Base-by-base conservation (phyloP, 2,888 invertebrate genomes). In the Zygogramma bicolorata region DNA sequence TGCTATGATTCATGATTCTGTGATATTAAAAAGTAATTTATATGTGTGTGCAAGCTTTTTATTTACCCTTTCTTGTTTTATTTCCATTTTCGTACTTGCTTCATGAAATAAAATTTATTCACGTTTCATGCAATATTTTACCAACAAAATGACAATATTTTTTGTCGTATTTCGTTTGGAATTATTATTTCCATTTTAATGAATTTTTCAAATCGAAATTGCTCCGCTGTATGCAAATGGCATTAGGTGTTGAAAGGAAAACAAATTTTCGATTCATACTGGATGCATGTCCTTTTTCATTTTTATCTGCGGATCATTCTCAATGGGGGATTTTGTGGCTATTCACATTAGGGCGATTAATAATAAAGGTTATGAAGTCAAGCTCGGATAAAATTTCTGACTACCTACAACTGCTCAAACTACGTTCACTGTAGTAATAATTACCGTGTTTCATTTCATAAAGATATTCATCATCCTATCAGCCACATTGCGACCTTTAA, bases 1-100 rank as follows among this genome's bases (percentile, higher is more conserved):
- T 79, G 83, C 83, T 84, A 85, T 86, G 86, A 86, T 86, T 86
- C 86, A 86, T 86, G 85, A 83, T 83, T 82, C 84, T 84, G 85
- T 82, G 85, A 86, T 86, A 86, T 86, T 86, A 86, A 86, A 86
- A 86, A 86, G 86, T 86, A 85, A 86, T 86, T 86, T 86, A 86
- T 86, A 85, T 85, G 85, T 85, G 85, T 82, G 85, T 83, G 84
- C 81, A 75, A 76, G 83, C 83, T 82, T 84, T 84, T 85, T 83
- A 82, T 82, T 81, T 80, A 80, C 81, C 76, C 73, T 82, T 81
- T 80, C 81, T 82, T 81, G 79, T 82, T 83, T 82, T 81, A 75
- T 81, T 82, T 82, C 82, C 82, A 81, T 83, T 82, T 82, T 81
- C 81, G 76, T 82, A 81, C 80, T 82, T 83, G 83, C 83, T 83